Conservation (phyloP, 2,888 invertebrate species). For the Chrysolina americana region DNA sequence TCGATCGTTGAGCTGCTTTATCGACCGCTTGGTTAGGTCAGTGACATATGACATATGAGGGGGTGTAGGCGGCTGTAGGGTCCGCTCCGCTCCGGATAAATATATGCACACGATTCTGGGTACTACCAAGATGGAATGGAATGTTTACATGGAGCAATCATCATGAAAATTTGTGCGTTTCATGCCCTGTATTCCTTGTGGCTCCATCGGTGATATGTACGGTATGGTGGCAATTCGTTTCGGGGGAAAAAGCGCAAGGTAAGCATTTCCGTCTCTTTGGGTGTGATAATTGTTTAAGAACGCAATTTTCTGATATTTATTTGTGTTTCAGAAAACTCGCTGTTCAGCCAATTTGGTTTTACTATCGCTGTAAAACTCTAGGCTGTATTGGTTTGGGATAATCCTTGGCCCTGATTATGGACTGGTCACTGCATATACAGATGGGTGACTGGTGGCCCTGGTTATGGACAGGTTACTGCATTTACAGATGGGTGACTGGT, state of each 20-base stretch:
- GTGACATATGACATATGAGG: not conserved
- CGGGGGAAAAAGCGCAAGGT: not conserved
- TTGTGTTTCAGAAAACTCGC: not conserved
- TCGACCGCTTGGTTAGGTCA: not conserved
- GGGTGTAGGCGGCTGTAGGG: not conserved
- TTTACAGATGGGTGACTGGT: not conserved
- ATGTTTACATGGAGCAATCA: not conserved
- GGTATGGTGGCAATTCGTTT: not conserved
- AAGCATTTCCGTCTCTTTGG: not conserved
- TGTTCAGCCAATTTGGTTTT: not conserved
- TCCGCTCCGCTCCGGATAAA: not conserved
- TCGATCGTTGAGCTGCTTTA: not conserved
- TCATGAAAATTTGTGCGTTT: not conserved
- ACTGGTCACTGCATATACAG: not conserved
- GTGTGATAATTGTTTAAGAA: not conserved
- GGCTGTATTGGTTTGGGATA: not conserved
- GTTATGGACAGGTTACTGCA: not conserved
- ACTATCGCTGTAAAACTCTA: not conserved
- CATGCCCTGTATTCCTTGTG: not conserved
- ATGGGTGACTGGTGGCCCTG: not conserved
- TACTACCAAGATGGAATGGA: not conserved
- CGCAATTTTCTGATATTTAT: not conserved
- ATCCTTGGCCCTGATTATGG: not conserved
- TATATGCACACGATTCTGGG: not conserved
- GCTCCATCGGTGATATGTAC: conserved; percentile 3